Base-by-base conservation (phyloP, 2,113 vertebrate species). In the Probosciger aterrimus region DNA sequence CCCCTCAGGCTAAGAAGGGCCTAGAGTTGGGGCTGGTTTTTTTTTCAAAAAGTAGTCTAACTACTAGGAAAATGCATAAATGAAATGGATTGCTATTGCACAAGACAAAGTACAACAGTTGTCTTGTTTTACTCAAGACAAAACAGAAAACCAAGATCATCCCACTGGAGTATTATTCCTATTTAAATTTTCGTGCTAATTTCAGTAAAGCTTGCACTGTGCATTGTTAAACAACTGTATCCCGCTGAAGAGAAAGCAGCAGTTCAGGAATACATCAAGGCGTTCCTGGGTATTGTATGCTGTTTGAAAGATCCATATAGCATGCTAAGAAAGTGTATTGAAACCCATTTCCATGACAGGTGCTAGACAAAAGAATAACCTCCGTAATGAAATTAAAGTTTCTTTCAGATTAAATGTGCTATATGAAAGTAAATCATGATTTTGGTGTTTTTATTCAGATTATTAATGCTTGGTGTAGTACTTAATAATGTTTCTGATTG, bases 341-440 rank as follows among this genome's bases (percentile, higher is more conserved):
- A 93, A 92, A 89, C 76, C 47, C 25, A 82, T 89, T 91, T 95
- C 20, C 47, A 12, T 76, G 62, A 84, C 39, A 92, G 33, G 62
- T 79, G 57, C 15, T 92, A 91, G 43, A 95, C 18, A 79, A 95
- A 94, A 91, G 55, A 82, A n/a, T 68, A 86, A 83, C 33, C 60
- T 74, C 80, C 75, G 55, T 81, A 70, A 81, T 55, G 31, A 44
- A 93, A 69, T 93, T 89, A 73, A 33, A 82, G 7, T 82, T 93
- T 89, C 33, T 91, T 79, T 52, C 44, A 60, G 43, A 76, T 82
- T 60, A 86, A 79, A 87, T 71, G 43, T 52, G 11, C 39, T 78
- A 3, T 64, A 39, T 79, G 77, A 92, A 92, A 89, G 9, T 27
- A 95, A 91, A 39, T 14, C 16, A 24, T 71, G 43, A 74, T 78